These are phyloP conservation scores for Macrosiphum euphorbiae DNA, from an alignment of 2,888 invertebrate species.

Conservation along the genomic window DNA sequence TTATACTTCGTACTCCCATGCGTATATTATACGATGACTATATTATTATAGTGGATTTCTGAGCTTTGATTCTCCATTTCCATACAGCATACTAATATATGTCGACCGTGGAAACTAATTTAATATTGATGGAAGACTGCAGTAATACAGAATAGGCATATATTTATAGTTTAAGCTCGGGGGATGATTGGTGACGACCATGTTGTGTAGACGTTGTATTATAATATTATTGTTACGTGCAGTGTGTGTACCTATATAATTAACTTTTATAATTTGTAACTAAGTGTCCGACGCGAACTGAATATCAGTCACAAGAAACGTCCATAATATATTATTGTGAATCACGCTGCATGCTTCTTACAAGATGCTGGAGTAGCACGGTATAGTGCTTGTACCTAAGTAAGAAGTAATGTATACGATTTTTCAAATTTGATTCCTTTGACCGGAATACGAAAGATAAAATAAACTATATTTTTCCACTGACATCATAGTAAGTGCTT, in stretches of 20 bases:
- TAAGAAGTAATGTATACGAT: not conserved
- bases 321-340: not conserved
- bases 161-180: not conserved
- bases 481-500: too few species aligned
- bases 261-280: not conserved
- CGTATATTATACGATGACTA: not conserved
- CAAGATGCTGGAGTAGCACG: too few species aligned
- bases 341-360: too few species aligned
- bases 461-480: too few species aligned
- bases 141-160: not conserved
- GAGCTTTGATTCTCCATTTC: not conserved
- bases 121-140: not conserved
- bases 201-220: not conserved
- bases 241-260: not conserved
- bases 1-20: not conserved
- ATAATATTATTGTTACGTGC: not conserved
- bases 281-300: not conserved
- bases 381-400: not conserved
- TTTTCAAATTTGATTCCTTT: not conserved
- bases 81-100: not conserved
- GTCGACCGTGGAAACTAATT: not conserved
- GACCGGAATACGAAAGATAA: not conserved
- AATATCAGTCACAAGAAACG: not conserved
- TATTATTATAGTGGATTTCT: not conserved
- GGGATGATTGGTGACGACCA: not conserved